Percentiles rank a stretch among this genome's conserved stretches.
phyloP scores from a whole-genome alignment of 2,797 vertebrate genomes.

The Alauda arvensis region DNA sequence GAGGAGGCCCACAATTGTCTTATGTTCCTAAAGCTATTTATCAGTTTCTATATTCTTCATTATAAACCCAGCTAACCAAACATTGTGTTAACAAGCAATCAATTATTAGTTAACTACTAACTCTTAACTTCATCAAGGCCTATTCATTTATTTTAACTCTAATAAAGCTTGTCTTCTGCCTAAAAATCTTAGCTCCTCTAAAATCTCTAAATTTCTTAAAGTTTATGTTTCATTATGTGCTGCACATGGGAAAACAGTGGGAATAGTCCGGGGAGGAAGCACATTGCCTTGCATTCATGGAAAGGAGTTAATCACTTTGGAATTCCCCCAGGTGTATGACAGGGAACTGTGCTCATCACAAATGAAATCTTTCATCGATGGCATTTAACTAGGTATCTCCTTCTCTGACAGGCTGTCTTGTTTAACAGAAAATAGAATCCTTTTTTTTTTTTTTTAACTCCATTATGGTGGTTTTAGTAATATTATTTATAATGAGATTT shows the following conservation, averaged over 20 bases:
- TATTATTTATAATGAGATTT: not conserved
- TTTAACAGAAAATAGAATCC: not conserved
- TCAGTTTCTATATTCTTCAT: too few species aligned
- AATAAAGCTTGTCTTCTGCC: too few species aligned
- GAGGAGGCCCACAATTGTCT: too few species aligned
- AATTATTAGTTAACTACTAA: too few species aligned
- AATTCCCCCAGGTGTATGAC: not conserved
- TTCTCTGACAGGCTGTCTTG: not conserved
- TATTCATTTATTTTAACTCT: too few species aligned
- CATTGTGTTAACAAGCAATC: too few species aligned
- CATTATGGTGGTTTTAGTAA: not conserved
- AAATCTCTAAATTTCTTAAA: too few species aligned
- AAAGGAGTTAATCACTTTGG: conserved; percentile 23
- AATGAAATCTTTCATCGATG: conserved; percentile 6
- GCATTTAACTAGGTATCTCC: not conserved
- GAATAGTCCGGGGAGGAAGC: not conserved
- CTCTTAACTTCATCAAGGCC: too few species aligned
- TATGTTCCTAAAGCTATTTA: too few species aligned
- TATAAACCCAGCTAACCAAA: too few species aligned
- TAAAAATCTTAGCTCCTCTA: too few species aligned
- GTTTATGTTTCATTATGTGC: too few species aligned
- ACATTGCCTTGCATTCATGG: not conserved
- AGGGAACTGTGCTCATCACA: not conserved
- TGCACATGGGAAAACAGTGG: not conserved
- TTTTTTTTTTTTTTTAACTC: not conserved